Evolutionary conservation across 2,797 vertebrate species (phyloP), one percentile per base, ranked within the genome.

Genomic region (Sardinella longiceps): DNA sequence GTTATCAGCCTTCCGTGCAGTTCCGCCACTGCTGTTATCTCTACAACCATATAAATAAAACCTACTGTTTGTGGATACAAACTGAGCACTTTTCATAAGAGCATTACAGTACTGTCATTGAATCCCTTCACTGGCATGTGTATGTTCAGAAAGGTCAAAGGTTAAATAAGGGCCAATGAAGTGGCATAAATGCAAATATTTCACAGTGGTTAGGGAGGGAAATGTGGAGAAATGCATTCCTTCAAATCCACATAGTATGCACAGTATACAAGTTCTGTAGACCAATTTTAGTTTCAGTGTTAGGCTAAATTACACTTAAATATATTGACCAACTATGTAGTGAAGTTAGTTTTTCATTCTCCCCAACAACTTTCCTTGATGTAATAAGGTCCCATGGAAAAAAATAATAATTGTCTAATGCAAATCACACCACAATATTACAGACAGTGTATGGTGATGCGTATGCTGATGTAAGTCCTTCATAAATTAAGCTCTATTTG

Each of bases 41-140:
- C 86, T 88, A 23, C 18, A 56, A 18, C 12, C 6, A 60, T 88
- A 74, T 85, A 88, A 90, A 90, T 66, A 90, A 58, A 84, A 87
- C 33, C 56, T 63, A 28, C 11, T 84, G 83, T 63, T 37, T 39
- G 37, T 11, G 33, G 77, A 60, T 25, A 81, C n/a, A 66, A 66
- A 83, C 58, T 63, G 56, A 58, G 11, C 30, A 80, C 48, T 56
- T 33, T 43, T 77, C 70, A 77, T 77, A 18, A 20, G 33, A 9
- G 33, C 70, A 23, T 5, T 43, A 77, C 37, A 77, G 37, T 77
- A 43, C 70, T 20, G 70, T 23, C 37, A 43, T 77, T 77, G 33
- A 77, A 77, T 77, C 5, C 63, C 30, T 33, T 39, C 66, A 74
- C 15, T 74, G 66, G 37, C 37, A 37, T 39, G 66, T 33, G 39